These are phyloP conservation scores for Microchrysa polita DNA, from an alignment of 2,888 invertebrate genomes.

Conservation along the genomic window DNA sequence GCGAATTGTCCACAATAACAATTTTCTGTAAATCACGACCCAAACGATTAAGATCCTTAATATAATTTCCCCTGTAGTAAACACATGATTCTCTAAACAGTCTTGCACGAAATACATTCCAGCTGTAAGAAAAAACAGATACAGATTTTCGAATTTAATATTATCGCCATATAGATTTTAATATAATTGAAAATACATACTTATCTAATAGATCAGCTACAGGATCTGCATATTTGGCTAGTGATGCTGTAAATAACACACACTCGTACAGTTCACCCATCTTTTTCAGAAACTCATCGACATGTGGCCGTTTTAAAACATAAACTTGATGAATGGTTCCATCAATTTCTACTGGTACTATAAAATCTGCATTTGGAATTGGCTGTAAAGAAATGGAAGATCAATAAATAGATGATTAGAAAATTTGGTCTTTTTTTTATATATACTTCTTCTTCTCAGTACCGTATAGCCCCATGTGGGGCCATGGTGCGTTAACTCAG, in stretches of 20 bases:
- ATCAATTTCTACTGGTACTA: slow-evolving; percentile 99
- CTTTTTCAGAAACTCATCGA: slow-evolving; percentile 97
- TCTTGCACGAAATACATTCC: slow-evolving; percentile 95
- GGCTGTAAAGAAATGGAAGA: slow-evolving; percentile 73
- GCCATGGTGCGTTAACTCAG: too few relatives aligned
- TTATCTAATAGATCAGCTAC: slow-evolving; percentile 97
- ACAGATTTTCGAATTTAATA: background rate
- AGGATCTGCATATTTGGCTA: slow-evolving; percentile 99
- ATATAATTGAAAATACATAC: slow-evolving; percentile 59
- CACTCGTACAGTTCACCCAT: slow-evolving; percentile 99
- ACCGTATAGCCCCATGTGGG: too few relatives aligned
- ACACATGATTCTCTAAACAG: slow-evolving; percentile 99
- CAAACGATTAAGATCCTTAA: slow-evolving; percentile 98
- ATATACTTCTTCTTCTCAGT: too few relatives aligned
- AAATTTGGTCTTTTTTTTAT: slow-evolving; percentile 36
- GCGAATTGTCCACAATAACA: slow-evolving; percentile 99
- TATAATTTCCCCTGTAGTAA: slow-evolving; percentile 99
- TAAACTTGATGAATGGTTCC: slow-evolving; percentile 98
- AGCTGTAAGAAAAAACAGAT: slow-evolving; percentile 67
- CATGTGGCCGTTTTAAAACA: slow-evolving; percentile 98
- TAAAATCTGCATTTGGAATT: slow-evolving; percentile 99
- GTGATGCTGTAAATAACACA: slow-evolving; percentile 98
- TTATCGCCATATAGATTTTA: too few relatives aligned
- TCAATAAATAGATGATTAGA: slow-evolving; percentile 18
- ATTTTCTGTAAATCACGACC: slow-evolving; percentile 96